Percentiles rank a stretch among this genome's conserved stretches.
These are phyloP conservation scores for Siphlonurus alternatus DNA, from an alignment of 2,888 invertebrate species.

Conservation along the genomic window DNA sequence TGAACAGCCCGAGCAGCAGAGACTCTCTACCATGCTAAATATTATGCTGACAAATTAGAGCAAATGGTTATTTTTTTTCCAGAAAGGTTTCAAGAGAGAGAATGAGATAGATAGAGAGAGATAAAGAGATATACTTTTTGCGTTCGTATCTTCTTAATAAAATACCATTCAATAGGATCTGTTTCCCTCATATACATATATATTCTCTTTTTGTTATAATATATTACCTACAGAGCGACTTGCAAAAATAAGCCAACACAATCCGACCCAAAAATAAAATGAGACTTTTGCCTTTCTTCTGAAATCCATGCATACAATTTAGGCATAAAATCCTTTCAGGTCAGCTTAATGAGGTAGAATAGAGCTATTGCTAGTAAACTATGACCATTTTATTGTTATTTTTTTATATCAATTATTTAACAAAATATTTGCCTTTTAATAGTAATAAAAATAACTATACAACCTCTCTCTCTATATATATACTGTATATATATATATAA, in stretches of 20 bases:
- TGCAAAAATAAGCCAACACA: not conserved
- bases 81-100: not conserved
- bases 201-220: not conserved
- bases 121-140: not conserved
- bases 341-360: not conserved
- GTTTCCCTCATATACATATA: not conserved
- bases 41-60: not conserved
- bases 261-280: not conserved
- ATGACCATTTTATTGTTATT: not conserved
- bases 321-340: not conserved
- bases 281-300: not conserved
- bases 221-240: not conserved
- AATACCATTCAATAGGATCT: not conserved
- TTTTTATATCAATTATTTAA: not conserved
- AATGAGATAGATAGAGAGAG: not conserved
- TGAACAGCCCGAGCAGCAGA: not conserved
- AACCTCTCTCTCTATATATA: not conserved
- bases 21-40: not conserved
- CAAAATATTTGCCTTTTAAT: not conserved
- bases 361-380: not conserved
- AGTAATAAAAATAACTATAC: not conserved
- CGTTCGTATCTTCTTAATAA: not conserved
- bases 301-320: not conserved
- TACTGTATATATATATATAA: too few relatives aligned
- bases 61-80: not conserved